phyloP scores from a whole-genome alignment of 2,113 vertebrate genomes.

The Bubo blakistoni region DNA sequence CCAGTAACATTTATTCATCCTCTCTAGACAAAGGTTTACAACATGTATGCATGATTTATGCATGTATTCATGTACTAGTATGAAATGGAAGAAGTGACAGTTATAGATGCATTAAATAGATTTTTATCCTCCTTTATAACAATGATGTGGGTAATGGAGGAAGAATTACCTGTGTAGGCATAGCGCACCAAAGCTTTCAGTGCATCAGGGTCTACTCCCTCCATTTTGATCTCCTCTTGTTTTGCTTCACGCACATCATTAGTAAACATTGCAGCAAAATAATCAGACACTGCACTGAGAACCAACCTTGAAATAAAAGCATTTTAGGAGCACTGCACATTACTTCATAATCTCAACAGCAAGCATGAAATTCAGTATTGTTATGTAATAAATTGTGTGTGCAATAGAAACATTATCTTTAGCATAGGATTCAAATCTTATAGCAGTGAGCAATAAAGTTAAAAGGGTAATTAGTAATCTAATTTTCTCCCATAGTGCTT shows the following conservation, averaged over 20 bases:
- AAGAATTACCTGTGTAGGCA: slow-evolving; percentile 89
- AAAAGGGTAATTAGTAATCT: neutral
- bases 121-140: neutral
- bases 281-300: slow-evolving; percentile 93
- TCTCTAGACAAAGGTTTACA: neutral
- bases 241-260: slow-evolving; percentile 92
- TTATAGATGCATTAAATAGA: neutral
- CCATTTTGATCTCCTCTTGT: slow-evolving; percentile 97
- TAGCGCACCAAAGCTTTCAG: slow-evolving; percentile 91
- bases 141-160: neutral
- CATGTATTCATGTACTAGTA: neutral
- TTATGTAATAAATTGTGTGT: neutral
- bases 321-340: neutral
- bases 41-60: neutral
- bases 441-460: neutral
- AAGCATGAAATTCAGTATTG: neutral
- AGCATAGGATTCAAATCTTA: neutral
- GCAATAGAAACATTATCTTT: neutral
- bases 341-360: neutral
- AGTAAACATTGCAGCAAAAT: slow-evolving; percentile 98
- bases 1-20: neutral
- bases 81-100: neutral
- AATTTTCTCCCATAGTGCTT: neutral
- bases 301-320: slow-evolving; percentile 81
- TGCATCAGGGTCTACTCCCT: slow-evolving; percentile 91